Base-by-base conservation (phyloP, 2,888 invertebrate genomes). In the Chouioia cunea region DNA sequence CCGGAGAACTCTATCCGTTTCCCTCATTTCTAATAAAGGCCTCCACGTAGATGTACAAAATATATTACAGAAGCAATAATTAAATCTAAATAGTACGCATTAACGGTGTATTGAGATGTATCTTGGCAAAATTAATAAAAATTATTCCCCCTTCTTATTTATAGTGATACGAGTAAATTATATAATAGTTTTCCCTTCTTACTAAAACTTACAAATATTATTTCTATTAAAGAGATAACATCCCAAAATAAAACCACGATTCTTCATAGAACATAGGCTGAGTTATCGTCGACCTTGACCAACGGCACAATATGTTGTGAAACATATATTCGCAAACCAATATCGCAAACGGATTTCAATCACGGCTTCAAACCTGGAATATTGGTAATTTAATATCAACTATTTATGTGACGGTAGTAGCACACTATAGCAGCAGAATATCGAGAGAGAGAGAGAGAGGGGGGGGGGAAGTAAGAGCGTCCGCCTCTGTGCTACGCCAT, bases 371-470 rank as follows among this genome's bases (percentile, higher is more conserved):
- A n/a, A n/a, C 15, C 18, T 23, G 64, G 43, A 52, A 63, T 63
- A 52, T 44, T 53, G 16, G 63, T 64, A 70, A 69, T 73, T 73
- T 69, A 73, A 73, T 73, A 69, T 69, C 69, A 65, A 63, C 65
- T 69, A 73, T 73, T 69, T 73, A 65, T 73, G 65, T 53, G 69
- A 57, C 60, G 20, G 48, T 52, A 36, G 14, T 12, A n/a, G 56
- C 27, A 56, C 46, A 59, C 64, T 59, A 57, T 60, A 62, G 10
- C 18, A 6, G 18, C n/a, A 14, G 60, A 59, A 65, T 70, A 69
- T 69, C 65, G 69, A 69, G 52, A 59, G 48, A 59, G 64, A 27
- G 22, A 14, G n/a, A 46, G 63, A 50, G 67, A 67, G 52, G 44
- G 59, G 58, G 43, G n/a, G 16, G 56, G 14, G 27, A 20, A 14